These are phyloP conservation scores for Psittacus erithacus DNA, from an alignment of 2,113 vertebrate genomes.

Conservation along the genomic window DNA sequence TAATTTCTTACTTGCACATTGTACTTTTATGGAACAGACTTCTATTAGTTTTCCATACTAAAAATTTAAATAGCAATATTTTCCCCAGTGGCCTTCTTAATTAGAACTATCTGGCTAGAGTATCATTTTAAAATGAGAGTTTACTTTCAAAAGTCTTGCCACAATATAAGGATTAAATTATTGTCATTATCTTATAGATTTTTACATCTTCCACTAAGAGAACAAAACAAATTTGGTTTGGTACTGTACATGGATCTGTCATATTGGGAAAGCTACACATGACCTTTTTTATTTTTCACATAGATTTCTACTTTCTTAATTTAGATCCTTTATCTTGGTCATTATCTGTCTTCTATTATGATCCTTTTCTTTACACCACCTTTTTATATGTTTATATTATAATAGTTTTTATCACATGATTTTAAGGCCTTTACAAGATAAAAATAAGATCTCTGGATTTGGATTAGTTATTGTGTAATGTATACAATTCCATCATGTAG, in stretches of 20 bases:
- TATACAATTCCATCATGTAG: neutral
- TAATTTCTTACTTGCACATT: neutral
- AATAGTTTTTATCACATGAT: neutral
- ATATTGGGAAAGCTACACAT: neutral
- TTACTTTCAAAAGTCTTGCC: neutral
- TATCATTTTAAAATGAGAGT: neutral
- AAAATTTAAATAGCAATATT: neutral
- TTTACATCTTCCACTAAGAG: neutral
- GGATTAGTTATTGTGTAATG: neutral
- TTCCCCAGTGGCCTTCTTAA: neutral
- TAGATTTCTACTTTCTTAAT: neutral
- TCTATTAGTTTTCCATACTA: neutral
- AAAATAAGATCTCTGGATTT: neutral
- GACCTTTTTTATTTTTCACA: neutral
- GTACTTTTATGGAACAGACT: neutral
- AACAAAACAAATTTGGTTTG: neutral
- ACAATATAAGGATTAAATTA: neutral
- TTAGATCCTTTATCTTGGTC: neutral
- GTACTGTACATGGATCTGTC: neutral
- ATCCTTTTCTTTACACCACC: neutral
- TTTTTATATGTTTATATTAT: neutral
- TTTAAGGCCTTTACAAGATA: neutral
- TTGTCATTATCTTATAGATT: neutral
- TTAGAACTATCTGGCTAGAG: neutral
- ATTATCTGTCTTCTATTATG: neutral